phyloP scores from a whole-genome alignment of 2,113 vertebrate genomes.

The Donacobius atricapilla region DNA sequence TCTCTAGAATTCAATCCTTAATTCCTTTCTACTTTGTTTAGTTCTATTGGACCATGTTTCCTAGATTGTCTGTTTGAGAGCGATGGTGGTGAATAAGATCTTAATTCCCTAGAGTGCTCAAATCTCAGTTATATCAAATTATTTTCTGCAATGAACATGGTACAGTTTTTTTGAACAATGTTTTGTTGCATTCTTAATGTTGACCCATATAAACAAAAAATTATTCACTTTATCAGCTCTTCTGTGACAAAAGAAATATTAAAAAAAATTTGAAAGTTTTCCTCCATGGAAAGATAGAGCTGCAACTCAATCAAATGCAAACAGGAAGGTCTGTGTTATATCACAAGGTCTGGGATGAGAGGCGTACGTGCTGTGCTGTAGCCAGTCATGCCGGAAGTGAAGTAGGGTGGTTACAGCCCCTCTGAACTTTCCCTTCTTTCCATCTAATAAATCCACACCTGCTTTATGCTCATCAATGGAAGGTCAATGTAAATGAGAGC shows the following conservation, averaged over 20 bases:
- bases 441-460: not conserved
- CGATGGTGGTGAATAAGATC: not conserved
- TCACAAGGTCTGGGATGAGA: not conserved
- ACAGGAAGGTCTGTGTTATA: not conserved
- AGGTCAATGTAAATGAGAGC: not conserved
- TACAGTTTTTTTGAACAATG: not conserved
- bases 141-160: not conserved
- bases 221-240: not conserved
- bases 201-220: not conserved
- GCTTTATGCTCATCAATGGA: not conserved
- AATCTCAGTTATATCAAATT: not conserved
- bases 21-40: not conserved
- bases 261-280: not conserved
- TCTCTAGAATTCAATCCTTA: not conserved
- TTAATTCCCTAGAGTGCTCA: not conserved
- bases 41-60: not conserved
- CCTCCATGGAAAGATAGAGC: not conserved
- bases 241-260: not conserved
- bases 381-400: not conserved
- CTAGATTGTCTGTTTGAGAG: not conserved
- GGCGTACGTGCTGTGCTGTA: rapidly evolving
- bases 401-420: not conserved
- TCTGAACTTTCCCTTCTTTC: not conserved
- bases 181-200: not conserved
- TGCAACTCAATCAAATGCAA: not conserved